These are phyloP conservation scores for Scatophagus argus DNA, from an alignment of 2,113 vertebrate species.

Conservation along the genomic window DNA sequence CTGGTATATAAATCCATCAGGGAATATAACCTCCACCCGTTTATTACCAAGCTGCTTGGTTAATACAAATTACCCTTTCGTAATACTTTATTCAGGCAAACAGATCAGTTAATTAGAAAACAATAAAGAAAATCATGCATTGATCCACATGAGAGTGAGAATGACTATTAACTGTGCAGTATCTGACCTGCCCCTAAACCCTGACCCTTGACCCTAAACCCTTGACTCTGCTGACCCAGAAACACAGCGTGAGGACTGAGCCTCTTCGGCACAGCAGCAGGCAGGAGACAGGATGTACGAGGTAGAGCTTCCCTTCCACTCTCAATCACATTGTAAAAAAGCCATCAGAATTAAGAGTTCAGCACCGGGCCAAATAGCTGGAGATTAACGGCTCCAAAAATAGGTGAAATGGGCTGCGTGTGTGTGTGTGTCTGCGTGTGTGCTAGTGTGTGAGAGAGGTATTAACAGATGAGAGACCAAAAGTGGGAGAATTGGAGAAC, in stretches of 20 bases:
- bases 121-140: neutral
- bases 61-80: neutral
- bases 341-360: slow-evolving; percentile 64
- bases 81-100: neutral
- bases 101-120: neutral
- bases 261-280: slow-evolving; percentile 14
- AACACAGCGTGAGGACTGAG: slow-evolving; percentile 1
- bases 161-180: neutral
- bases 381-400: slow-evolving; percentile 76
- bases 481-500: neutral
- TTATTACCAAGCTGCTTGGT: neutral
- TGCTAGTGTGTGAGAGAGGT: slow-evolving; percentile 8
- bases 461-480: slow-evolving; percentile 13
- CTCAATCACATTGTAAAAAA: slow-evolving; percentile 65
- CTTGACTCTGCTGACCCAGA: slow-evolving; percentile 20
- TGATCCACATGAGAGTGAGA: neutral
- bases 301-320: slow-evolving; percentile 15
- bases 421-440: slow-evolving; percentile 31
- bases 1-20: slow-evolving; percentile 25
- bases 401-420: slow-evolving; percentile 57
- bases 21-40: neutral
- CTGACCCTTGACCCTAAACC: slow-evolving; percentile 34
- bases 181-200: slow-evolving; percentile 16
- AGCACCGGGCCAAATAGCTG: slow-evolving; percentile 67
- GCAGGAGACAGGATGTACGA: slow-evolving; percentile 34